Evolutionary conservation across 2,797 vertebrate genomes (phyloP).

Genomic region (Tragelaphus oryx): DNA sequence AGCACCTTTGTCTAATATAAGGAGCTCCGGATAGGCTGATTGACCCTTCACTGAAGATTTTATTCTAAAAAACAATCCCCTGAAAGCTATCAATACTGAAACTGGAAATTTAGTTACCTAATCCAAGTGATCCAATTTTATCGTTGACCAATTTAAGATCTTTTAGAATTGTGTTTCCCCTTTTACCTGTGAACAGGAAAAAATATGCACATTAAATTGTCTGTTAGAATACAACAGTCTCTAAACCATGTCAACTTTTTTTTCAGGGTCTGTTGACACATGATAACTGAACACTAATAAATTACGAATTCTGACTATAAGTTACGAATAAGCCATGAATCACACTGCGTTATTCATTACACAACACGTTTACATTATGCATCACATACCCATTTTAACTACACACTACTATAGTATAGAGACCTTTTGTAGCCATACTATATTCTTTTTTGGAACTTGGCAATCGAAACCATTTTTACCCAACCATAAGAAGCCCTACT

Average conservation of each 20-base stretch:
- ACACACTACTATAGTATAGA: neutral
- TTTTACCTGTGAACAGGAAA: conserved; percentile 69
- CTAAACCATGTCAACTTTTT: neutral
- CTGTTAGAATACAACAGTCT: neutral
- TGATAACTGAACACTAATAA: neutral
- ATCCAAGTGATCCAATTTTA: conserved; percentile 81
- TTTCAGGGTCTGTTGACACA: neutral
- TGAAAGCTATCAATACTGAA: neutral
- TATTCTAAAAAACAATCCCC: neutral
- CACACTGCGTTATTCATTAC: neutral
- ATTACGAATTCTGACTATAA: no score
- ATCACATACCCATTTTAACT: neutral
- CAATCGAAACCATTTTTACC: neutral
- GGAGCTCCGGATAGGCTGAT: accelerated
- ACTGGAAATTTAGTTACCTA: conserved; percentile 76
- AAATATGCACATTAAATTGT: neutral
- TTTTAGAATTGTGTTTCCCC: conserved; percentile 73
- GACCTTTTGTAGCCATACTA: neutral
- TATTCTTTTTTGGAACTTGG: neutral
- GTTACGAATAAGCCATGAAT: neutral
- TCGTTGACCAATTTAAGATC: conserved; percentile 79
- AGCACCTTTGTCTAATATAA: no score
- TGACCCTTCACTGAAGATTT: neutral
- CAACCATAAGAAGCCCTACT: neutral
- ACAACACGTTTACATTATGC: neutral